phyloP scores from a whole-genome alignment of 1,140 invertebrate genomes.

The Drosophila willistoni region DNA sequence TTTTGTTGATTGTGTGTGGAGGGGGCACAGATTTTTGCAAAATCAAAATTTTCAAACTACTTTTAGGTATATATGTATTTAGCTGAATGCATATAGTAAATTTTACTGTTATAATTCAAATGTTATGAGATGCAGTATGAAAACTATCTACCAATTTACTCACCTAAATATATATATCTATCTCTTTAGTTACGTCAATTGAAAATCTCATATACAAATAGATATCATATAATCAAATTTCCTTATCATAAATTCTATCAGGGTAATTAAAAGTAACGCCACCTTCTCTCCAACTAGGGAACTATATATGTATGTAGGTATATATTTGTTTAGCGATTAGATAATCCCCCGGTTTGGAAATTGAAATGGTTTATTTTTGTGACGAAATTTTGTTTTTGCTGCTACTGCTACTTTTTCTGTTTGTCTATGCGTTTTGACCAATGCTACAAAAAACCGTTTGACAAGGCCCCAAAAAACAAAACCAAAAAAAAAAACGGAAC shows the following conservation, averaged over 20 bases:
- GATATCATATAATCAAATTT: constrained; percentile 38
- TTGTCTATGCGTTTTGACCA: not conserved
- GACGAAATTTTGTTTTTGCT: constrained; percentile 41
- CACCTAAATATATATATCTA: not conserved
- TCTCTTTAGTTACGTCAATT: constrained; percentile 19
- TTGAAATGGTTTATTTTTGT: constrained; percentile 45
- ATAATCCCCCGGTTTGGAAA: constrained; percentile 25
- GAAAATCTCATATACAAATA: constrained; percentile 1
- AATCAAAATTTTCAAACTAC: not conserved
- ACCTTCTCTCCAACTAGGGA: not conserved
- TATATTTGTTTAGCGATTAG: constrained; percentile 30
- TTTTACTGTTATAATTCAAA: constrained; percentile 70
- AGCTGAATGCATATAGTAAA: constrained; percentile 46
- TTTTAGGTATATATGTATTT: not conserved
- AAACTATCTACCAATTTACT: not conserved
- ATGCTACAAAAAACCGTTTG: constrained; percentile 36
- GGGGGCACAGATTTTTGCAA: constrained; percentile 12
- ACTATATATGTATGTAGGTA: not conserved
- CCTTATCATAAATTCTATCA: constrained; percentile 28
- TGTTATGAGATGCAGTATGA: constrained; percentile 1
- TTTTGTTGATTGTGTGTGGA: constrained; percentile 37
- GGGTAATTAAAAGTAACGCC: constrained; percentile 46
- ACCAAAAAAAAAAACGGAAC: constrained; percentile 33
- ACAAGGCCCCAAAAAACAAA: not conserved
- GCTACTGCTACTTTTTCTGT: too few species aligned